A percentile compares a stretch with the other conserved stretches of the same genome.
These are phyloP conservation scores for Urosaurus nigricauda DNA, from an alignment of 2,797 vertebrate genomes.

Conservation along the genomic window DNA sequence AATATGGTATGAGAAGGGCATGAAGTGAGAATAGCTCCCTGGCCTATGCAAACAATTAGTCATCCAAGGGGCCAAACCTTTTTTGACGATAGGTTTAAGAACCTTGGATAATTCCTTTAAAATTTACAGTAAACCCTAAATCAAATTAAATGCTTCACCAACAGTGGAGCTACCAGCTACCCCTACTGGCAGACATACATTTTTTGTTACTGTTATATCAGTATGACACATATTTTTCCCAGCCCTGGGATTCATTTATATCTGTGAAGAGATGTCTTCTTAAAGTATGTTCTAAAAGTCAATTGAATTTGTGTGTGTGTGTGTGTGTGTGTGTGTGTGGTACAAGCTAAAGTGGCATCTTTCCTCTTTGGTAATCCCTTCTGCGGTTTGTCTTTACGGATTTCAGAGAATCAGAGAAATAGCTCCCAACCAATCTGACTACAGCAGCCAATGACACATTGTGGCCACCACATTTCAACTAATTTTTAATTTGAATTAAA, in stretches of 20 bases:
- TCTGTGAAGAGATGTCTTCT: background rate
- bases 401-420: background rate
- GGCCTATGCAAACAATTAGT: no score
- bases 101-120: no score
- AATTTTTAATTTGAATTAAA: slow-evolving; percentile 43
- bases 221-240: no score
- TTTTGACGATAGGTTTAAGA: no score
- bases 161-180: no score
- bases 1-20: background rate
- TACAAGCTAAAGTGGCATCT: slow-evolving; percentile 26
- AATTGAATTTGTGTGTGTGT: background rate
- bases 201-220: no score
- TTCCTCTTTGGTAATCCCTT: slow-evolving; percentile 21
- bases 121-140: no score
- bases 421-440: background rate
- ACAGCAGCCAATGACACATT: background rate
- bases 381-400: background rate
- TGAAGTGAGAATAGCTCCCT: background rate
- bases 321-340: no score
- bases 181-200: no score
- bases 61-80: no score
- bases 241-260: no score
- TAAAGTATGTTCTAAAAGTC: slow-evolving; percentile 11
- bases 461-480: slow-evolving; percentile 35
- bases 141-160: no score